Evolutionary conservation across 2,888 invertebrate species (phyloP).

Genomic region (Microctonus aethiopoides): DNA sequence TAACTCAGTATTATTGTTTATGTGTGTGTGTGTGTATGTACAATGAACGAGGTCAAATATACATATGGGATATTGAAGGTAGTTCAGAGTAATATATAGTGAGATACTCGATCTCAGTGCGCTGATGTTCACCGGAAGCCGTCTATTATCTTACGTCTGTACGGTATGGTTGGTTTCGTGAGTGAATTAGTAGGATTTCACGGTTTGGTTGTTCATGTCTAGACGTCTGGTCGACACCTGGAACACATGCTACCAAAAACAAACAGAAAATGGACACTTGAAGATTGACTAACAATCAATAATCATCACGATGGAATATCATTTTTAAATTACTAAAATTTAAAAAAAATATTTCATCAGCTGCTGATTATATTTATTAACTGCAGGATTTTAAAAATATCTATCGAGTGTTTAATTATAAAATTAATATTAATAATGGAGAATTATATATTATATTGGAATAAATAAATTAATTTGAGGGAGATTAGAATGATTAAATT

Average conservation of each 20-base stretch:
- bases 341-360: no score
- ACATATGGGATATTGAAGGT: slow-evolving; percentile 3
- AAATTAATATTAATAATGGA: no score
- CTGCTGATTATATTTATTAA: no score
- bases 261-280: no score
- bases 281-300: no score
- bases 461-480: slow-evolving; percentile 14
- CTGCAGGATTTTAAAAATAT: no score
- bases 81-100: slow-evolving; percentile 10
- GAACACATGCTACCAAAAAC: slow-evolving; percentile 10
- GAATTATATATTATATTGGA: no score
- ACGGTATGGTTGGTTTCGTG: slow-evolving; percentile 24
- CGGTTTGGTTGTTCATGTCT: slow-evolving; percentile 36
- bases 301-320: no score
- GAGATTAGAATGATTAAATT: not conserved
- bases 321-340: no score
- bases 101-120: not conserved
- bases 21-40: not conserved
- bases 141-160: slow-evolving; percentile 40
- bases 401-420: no score
- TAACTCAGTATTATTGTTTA: not conserved
- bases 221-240: slow-evolving; percentile 40
- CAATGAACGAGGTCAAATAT: not conserved
- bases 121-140: slow-evolving; percentile 36
- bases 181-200: slow-evolving; percentile 47